phyloP scores from a whole-genome alignment of 2,113 vertebrate species.

The Brachyhypopomus occidentalis region DNA sequence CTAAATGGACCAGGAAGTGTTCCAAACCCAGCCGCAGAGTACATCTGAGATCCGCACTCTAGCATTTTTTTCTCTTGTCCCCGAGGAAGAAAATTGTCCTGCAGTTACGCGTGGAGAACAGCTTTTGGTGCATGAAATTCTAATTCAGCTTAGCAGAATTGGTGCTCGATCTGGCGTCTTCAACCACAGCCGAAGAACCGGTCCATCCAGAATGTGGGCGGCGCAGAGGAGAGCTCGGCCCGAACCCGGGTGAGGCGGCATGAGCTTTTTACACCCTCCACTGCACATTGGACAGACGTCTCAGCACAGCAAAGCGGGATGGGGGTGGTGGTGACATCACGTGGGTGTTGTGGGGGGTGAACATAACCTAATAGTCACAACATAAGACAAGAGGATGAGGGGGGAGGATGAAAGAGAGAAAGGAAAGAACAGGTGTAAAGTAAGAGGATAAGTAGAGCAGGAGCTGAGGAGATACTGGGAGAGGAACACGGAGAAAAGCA shows the following conservation, averaged over 20 bases:
- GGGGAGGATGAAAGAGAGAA: neutral
- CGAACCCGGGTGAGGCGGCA: slow-evolving; percentile 28
- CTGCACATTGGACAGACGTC: slow-evolving; percentile 56
- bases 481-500: neutral
- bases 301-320: slow-evolving; percentile 54
- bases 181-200: neutral
- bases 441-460: neutral
- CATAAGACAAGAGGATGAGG: neutral
- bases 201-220: neutral
- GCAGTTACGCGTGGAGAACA: neutral
- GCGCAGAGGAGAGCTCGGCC: too few species aligned
- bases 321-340: slow-evolving; percentile 59
- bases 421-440: slow-evolving; percentile 50
- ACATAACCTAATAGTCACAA: neutral
- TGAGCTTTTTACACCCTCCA: slow-evolving; percentile 58
- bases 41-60: neutral
- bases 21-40: neutral
- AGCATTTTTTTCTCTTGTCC: neutral
- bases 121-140: neutral
- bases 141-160: neutral
- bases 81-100: neutral
- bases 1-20: slow-evolving; percentile 9
- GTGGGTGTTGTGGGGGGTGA: slow-evolving; percentile 1
- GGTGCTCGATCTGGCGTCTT: neutral
- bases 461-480: slow-evolving; percentile 29